These are phyloP conservation scores for Rhinella marina DNA, from an alignment of 2,797 vertebrate species.

Conservation along the genomic window DNA sequence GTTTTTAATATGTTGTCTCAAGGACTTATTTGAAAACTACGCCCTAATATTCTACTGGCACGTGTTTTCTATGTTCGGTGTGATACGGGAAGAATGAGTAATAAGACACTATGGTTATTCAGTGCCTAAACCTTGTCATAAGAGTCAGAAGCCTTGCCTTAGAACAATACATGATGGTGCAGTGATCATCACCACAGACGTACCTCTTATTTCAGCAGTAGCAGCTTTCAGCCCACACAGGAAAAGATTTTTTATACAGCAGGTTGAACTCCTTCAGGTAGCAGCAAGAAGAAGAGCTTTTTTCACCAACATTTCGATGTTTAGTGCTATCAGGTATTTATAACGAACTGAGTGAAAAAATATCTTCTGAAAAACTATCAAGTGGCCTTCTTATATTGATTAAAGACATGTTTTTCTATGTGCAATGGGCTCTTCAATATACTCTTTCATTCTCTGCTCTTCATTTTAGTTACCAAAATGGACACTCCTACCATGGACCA, in stretches of 20 bases:
- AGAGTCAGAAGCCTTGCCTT: background rate
- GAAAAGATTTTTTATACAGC: constrained; percentile 31
- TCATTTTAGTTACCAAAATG: constrained; percentile 62
- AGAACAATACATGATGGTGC: background rate
- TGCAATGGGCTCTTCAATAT: background rate
- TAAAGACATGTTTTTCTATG: background rate
- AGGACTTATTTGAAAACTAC: background rate
- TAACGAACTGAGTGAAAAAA: background rate
- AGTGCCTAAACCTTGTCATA: background rate
- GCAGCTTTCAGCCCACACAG: constrained; percentile 51
- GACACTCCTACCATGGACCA: constrained; percentile 70
- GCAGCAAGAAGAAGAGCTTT: background rate
- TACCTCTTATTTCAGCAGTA: background rate
- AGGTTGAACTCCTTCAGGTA: background rate
- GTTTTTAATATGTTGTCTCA: background rate
- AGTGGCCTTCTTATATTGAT: background rate
- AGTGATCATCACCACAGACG: background rate
- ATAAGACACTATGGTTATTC: background rate
- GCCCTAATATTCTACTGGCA: background rate
- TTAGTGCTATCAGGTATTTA: background rate
- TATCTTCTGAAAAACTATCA: background rate
- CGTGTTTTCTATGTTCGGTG: background rate
- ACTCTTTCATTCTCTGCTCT: background rate
- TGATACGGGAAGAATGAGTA: background rate
- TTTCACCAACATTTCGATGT: background rate